Percentiles rank a stretch among this genome's conserved stretches.
Conservation (phyloP, 2,797 vertebrate species). For the Eospalax fontanierii region DNA sequence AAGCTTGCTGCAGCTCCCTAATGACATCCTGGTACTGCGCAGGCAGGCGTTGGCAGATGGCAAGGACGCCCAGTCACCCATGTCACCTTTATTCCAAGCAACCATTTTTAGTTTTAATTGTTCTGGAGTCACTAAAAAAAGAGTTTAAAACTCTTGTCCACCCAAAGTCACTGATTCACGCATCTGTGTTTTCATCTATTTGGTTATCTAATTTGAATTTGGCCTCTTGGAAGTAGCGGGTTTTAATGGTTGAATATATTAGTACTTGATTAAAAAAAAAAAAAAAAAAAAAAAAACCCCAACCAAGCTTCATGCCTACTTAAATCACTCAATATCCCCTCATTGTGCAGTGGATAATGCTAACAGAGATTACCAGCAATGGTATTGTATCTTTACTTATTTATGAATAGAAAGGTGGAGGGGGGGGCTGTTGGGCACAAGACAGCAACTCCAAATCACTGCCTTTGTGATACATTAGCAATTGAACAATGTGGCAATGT, state of each 20-base stretch:
- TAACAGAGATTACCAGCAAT: not conserved
- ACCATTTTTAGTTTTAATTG: slow-evolving; percentile 47
- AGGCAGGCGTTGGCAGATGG: slow-evolving; percentile 58
- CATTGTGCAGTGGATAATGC: not conserved
- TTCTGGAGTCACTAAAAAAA: slow-evolving; percentile 12
- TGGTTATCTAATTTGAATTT: slow-evolving; percentile 18
- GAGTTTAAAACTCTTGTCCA: not conserved
- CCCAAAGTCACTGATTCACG: not conserved
- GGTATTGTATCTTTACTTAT: slow-evolving; percentile 27
- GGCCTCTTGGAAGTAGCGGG: not conserved
- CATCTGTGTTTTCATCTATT: not conserved
- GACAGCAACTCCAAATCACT: not conserved
- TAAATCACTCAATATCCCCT: slow-evolving; percentile 18
- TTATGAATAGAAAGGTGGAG: not conserved
- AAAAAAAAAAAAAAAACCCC: not conserved
- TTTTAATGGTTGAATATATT: slow-evolving; percentile 16
- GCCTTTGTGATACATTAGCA: slow-evolving; percentile 4
- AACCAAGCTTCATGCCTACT: not conserved
- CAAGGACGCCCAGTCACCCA: not conserved
- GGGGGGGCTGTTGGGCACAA: not conserved
- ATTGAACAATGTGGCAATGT: not conserved
- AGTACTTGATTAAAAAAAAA: not conserved
- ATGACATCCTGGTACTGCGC: not conserved
- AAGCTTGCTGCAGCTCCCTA: slow-evolving; percentile 36
- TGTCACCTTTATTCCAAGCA: slow-evolving; percentile 25